Conservation (phyloP, 2,113 vertebrate genomes). For the Octodon degus region DNA sequence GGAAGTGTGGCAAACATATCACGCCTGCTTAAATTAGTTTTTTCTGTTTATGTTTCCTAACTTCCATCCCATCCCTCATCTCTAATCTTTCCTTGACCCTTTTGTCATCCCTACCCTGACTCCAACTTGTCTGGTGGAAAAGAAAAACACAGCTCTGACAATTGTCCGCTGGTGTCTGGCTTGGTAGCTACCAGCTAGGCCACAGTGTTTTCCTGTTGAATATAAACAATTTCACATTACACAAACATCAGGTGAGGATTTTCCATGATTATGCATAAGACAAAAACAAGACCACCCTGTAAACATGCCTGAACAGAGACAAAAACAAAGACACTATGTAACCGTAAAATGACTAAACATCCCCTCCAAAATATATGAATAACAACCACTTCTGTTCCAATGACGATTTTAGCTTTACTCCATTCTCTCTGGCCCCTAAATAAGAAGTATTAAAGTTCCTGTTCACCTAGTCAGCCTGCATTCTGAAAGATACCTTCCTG, state of each 20-base stretch:
- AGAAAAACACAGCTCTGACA: conserved; percentile 4
- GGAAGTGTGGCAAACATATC: background rate
- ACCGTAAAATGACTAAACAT: background rate
- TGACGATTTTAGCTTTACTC: background rate
- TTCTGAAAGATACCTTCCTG: background rate
- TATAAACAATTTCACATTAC: background rate
- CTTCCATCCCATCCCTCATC: conserved; percentile 46
- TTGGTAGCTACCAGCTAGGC: background rate
- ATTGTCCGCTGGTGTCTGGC: background rate
- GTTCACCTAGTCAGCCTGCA: background rate
- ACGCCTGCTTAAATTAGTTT: conserved; percentile 42
- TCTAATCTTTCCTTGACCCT: conserved; percentile 27
- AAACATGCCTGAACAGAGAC: background rate
- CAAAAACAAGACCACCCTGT: background rate
- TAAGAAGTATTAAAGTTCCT: background rate
- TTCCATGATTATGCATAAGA: background rate
- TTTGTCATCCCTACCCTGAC: conserved; percentile 42
- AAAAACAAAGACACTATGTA: background rate
- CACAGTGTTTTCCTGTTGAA: background rate
- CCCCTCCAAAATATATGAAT: background rate
- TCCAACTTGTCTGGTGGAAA: conserved; percentile 20
- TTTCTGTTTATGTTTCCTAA: conserved; percentile 48
- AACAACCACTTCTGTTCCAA: background rate
- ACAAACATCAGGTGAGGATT: background rate
- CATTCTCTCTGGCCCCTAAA: background rate